These are phyloP conservation scores for Mylabris phalerata DNA, from an alignment of 1,140 invertebrate species.

Conservation along the genomic window DNA sequence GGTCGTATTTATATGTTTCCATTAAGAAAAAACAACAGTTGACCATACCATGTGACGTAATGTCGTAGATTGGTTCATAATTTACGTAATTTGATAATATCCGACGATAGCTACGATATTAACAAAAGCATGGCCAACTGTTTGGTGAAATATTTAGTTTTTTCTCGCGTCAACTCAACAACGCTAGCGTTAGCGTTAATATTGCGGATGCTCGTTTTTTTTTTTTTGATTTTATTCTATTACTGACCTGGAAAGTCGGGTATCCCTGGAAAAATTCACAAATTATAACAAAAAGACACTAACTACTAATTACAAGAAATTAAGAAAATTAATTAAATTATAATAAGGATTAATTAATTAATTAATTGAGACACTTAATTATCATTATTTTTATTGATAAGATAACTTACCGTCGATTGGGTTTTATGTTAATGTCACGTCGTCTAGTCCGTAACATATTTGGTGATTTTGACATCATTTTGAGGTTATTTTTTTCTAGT, in stretches of 20 bases:
- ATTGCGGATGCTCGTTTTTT: no score
- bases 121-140: not conserved
- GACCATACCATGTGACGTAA: no score
- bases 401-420: conserved; percentile 49
- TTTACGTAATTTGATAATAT: no score
- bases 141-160: no score
- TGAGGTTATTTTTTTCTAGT: not conserved
- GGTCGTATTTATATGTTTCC: no score
- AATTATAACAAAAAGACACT: conserved; percentile 1
- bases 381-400: not conserved
- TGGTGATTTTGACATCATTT: conserved; percentile 14
- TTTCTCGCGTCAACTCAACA: no score
- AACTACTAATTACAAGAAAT: not conserved
- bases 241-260: conserved; percentile 21
- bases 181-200: no score
- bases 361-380: no score
- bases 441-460: conserved; percentile 56
- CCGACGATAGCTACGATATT: not conserved
- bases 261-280: conserved; percentile 24
- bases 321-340: not conserved
- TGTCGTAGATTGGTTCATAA: no score
- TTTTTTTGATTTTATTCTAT: not conserved
- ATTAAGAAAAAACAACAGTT: not conserved
- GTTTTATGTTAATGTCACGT: conserved; percentile 59
- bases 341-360: not conserved